Conservation (phyloP, 2,113 vertebrate species). For the Chaetorhynchus papuensis region DNA sequence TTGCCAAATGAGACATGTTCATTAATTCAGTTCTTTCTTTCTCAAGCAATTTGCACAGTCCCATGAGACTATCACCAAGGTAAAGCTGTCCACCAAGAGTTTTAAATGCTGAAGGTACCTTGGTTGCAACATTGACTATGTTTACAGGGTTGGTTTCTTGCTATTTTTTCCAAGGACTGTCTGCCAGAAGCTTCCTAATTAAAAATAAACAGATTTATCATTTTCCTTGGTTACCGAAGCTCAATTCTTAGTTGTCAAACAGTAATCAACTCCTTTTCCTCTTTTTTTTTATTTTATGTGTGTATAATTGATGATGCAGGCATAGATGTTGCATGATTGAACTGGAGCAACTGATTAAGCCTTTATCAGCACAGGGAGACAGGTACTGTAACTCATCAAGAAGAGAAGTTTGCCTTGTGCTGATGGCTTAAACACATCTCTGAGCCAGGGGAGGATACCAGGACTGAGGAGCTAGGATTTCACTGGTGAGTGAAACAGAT, state of each 20-base stretch:
- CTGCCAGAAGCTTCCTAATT: constrained; percentile 63
- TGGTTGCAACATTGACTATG: background rate
- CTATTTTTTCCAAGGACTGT: background rate
- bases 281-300: background rate
- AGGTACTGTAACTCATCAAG: background rate
- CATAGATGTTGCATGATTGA: background rate
- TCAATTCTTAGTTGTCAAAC: background rate
- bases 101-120: constrained; percentile 46
- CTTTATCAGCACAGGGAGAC: background rate
- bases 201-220: constrained; percentile 63
- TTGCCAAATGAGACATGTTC: background rate
- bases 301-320: background rate
- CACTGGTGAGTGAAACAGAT: constrained; percentile 76
- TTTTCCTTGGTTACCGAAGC: background rate
- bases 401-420: background rate
- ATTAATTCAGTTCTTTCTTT: background rate
- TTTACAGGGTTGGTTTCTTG: constrained; percentile 21
- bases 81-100: background rate
- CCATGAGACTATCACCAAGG: background rate
- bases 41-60: background rate
- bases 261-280: background rate
- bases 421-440: background rate
- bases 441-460: constrained; percentile 30
- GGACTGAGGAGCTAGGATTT: constrained; percentile 73
- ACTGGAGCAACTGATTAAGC: background rate